A percentile compares a stretch with the other conserved stretches of the same genome.
phyloP scores from a whole-genome alignment of 2,797 vertebrate genomes.

The Coluber constrictor region DNA sequence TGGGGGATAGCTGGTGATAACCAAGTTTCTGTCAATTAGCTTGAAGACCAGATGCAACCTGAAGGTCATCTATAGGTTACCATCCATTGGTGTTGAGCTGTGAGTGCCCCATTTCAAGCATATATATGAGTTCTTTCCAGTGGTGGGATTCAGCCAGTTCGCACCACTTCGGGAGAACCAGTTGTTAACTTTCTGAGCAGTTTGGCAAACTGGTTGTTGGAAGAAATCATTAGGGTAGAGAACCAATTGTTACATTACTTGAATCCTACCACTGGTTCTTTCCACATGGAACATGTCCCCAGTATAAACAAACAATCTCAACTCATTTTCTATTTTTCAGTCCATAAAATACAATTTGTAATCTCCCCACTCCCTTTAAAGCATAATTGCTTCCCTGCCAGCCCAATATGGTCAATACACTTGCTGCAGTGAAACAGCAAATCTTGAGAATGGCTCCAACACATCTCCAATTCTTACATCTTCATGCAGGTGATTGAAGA shows the following conservation, averaged over 20 bases:
- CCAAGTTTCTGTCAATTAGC: neutral
- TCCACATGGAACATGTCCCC: neutral
- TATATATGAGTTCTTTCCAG: neutral
- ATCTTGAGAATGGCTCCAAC: neutral
- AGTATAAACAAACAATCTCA: neutral
- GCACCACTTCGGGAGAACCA: no score
- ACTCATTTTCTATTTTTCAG: neutral
- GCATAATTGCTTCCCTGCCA: neutral
- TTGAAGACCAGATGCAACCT: neutral
- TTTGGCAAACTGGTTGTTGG: no score
- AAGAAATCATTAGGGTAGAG: no score
- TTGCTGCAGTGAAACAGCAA: neutral
- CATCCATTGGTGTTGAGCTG: neutral
- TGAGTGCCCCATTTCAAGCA: neutral
- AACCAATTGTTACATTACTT: no score
- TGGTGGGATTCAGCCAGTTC: no score
- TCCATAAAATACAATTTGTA: no score
- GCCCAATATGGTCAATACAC: neutral
- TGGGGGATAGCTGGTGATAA: neutral
- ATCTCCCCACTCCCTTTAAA: neutral
- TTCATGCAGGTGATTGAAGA: constrained; percentile 67
- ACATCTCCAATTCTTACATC: constrained; percentile 58
- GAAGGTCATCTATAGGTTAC: neutral
- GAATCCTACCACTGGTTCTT: neutral
- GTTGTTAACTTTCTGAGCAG: no score